Base-by-base conservation (phyloP, 2,113 vertebrate genomes). In the Lates calcarifer region DNA sequence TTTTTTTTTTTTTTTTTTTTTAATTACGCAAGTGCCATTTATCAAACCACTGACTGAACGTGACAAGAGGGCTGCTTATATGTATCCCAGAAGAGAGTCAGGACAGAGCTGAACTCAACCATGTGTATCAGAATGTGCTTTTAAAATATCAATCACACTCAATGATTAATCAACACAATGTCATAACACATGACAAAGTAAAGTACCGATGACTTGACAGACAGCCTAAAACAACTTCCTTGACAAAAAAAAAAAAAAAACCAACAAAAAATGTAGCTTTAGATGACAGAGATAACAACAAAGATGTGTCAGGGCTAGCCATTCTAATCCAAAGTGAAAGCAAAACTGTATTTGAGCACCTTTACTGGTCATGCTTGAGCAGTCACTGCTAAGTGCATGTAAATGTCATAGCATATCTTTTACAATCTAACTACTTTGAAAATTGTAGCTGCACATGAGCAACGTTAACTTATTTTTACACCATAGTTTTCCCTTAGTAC, bases 311-410 rank as follows among this genome's bases (percentile, higher is more conserved):
- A n/a, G 53, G 56, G 43, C 80, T 47, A 58, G 73, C 79, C 29
- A 26, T 70, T 79, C 9, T 15, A 31, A 66, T 64, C 31, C 17
- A 75, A 90, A 84, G 64, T 81, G 87, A 91, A 93, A 91, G 86
- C 47, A 87, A 90, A 90, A 89, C 49, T 64, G 4, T 31, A 82
- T 72, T 65, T 62, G 18, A 86, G 67, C 62, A 81, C 74, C 73
- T 83, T 49, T 66, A 74, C 62, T 31, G 61, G 45, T 39, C 58
- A 51, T 55, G 56, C 60, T 56, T 75, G 45, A 69, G 31, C 22
- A 47, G 31, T 45, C 17, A 20, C 2, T 2, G 3, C 57, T 35
- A 18, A 82, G 58, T 85, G 66, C 47, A 67, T 70, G 53, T 64
- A 31, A 72, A 67, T 53, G 31, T 68, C 9, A 45, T 35, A 77